phyloP scores from a whole-genome alignment of 1,140 invertebrate genomes.

The Ylistrum balloti region DNA sequence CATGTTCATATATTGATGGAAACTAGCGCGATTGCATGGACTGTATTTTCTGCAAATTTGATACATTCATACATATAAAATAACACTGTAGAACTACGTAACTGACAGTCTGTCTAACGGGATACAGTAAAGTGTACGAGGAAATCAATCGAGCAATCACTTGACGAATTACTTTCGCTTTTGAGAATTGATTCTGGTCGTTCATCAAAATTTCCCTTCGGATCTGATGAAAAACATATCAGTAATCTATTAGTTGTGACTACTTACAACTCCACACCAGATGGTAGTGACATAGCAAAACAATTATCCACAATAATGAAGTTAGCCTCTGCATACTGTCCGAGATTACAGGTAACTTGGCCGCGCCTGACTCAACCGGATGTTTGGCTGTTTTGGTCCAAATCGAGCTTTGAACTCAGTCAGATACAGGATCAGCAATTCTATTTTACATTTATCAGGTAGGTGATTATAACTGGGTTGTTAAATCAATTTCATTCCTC shows the following conservation, averaged over 20 bases:
- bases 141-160: no score
- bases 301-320: not conserved
- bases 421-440: not conserved
- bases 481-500: no score
- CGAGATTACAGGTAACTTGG: not conserved
- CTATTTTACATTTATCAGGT: no score
- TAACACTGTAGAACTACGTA: no score
- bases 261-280: constrained; percentile 15
- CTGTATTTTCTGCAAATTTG: no score
- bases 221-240: not conserved
- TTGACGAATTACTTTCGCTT: not conserved
- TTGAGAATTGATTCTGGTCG: not conserved
- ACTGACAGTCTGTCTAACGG: no score
- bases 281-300: not conserved
- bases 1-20: no score
- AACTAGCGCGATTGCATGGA: no score
- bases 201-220: not conserved
- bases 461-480: no score
- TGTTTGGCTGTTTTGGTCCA: not conserved
- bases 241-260: not conserved
- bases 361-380: constrained; percentile 29
- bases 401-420: not conserved
- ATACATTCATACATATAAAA: no score
- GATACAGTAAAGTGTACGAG: no score
- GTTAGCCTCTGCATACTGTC: constrained; percentile 32